phyloP scores from a whole-genome alignment of 1,140 invertebrate species.

The Drosophila takahashii region DNA sequence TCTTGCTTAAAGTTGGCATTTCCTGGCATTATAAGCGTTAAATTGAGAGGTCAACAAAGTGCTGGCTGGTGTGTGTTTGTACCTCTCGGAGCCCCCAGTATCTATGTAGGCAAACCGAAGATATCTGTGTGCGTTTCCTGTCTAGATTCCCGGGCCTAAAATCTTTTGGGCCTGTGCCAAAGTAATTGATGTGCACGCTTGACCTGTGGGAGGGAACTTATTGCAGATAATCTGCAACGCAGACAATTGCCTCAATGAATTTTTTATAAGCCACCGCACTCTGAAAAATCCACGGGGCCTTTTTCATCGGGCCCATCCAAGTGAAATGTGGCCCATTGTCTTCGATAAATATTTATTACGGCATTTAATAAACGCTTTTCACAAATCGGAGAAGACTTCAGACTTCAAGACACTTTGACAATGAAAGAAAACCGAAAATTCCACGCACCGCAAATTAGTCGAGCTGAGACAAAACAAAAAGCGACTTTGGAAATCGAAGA shows the following conservation, averaged over 20 bases:
- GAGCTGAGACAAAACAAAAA: conserved; percentile 41
- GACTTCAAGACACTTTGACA: conserved; percentile 31
- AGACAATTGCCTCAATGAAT: conserved; percentile 84
- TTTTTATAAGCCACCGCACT: conserved; percentile 75
- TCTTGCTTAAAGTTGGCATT: conserved; percentile 66
- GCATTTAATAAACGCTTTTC: conserved; percentile 77
- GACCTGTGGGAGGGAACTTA: conserved; percentile 84
- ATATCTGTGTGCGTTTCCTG: conserved; percentile 53
- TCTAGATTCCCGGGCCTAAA: conserved; percentile 51
- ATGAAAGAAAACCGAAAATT: conserved; percentile 63
- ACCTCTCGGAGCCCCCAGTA: conserved; percentile 14
- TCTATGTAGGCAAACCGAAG: conserved; percentile 10
- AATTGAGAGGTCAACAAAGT: conserved; percentile 77
- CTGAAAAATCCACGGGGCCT: conserved; percentile 42
- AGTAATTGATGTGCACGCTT: conserved; percentile 84
- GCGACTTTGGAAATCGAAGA: conserved; percentile 23
- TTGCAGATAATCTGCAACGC: conserved; percentile 84
- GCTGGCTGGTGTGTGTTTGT: conserved; percentile 35
- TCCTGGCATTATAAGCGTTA: conserved; percentile 81
- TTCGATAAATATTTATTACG: conserved; percentile 72
- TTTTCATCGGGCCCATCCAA: conserved; percentile 60
- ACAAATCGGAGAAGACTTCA: conserved; percentile 46
- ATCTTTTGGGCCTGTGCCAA: conserved; percentile 79
- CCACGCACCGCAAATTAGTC: conserved; percentile 76
- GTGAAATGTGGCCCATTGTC: conserved; percentile 76